Evolutionary conservation across 2,113 vertebrate genomes (phyloP).

Genomic region (Platichthys flesus): DNA sequence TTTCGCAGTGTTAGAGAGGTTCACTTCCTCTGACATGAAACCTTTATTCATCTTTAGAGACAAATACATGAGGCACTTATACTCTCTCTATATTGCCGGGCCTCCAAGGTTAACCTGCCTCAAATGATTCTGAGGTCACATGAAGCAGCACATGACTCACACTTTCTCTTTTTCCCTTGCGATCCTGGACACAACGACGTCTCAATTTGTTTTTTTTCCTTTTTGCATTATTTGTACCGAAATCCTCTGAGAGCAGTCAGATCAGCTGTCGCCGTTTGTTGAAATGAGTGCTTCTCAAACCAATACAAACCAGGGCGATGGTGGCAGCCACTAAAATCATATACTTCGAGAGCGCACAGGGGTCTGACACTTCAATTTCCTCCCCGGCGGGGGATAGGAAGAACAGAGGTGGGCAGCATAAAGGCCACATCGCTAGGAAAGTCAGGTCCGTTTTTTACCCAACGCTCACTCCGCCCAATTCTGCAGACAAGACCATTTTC

Average conservation of each 20-base stretch:
- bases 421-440: constrained; percentile 61
- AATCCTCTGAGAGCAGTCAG: constrained; percentile 24
- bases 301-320: constrained; percentile 51
- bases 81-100: background rate
- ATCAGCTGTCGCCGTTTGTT: constrained; percentile 66
- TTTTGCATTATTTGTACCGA: constrained; percentile 11
- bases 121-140: constrained; percentile 35
- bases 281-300: constrained; percentile 58
- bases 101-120: constrained; percentile 36
- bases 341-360: constrained; percentile 61
- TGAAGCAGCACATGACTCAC: constrained; percentile 24
- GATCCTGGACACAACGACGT: background rate
- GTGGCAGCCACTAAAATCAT: constrained; percentile 69
- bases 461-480: constrained; percentile 46
- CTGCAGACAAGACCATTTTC: constrained; percentile 68
- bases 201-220: constrained; percentile 40
- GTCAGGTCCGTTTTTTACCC: constrained; percentile 63
- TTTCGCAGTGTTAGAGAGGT: background rate
- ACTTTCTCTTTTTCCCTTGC: constrained; percentile 10
- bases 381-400: constrained; percentile 72
- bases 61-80: background rate
- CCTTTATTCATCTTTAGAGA: constrained; percentile 16
- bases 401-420: constrained; percentile 75
- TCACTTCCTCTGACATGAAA: background rate
- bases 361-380: constrained; percentile 82